Evolutionary conservation across 2,113 vertebrate genomes (phyloP), one percentile per base, ranked within the genome.

Genomic region (Trematomus loennbergii): DNA sequence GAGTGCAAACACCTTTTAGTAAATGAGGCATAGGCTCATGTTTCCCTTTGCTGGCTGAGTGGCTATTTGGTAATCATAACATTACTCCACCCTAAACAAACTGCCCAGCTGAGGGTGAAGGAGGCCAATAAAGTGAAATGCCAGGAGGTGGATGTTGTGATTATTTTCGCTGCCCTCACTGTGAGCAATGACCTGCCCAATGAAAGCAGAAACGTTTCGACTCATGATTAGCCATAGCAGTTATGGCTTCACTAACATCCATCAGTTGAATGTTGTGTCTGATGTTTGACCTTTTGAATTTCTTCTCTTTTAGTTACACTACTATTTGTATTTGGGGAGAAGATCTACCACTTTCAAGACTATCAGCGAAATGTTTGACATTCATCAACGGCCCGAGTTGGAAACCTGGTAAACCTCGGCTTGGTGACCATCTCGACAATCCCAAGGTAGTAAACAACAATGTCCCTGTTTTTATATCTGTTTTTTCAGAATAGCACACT

Each of bases 381-480:
- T 91, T 98, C 91, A 85, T 96, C 88, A 98, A 98, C 65, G 97
- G 97, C 55, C 97, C 97, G 12, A 96, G 97, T 75, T 99, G 97
- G 97, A 90, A 79, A 84, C 97, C 97, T 53, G 97, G 97, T 74
- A 97, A 97, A 94, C 88, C 94, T 84, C 95, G 97, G 76, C 94
- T 97, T 75, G 97, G 97, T 18, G 93, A 98, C 86, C 93, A 88
- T 87, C 90, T 84, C 40, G 92, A 96, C 76, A 94, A 96, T 75
- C 97, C 97, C 10, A 72, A 92, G 95, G 97, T 98, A 46, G 93
- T 79, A 12, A 22, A 22, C 8, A 45, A 9, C 17, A 16, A 49
- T 25, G 12, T 17, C 6, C 16, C 20, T 52, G 36, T 75, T 52
- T 58, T 17, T 55, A 59, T 57, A 8, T 78, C 4, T 18, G 25